A percentile compares a stretch with the other conserved stretches of the same genome.
Evolutionary conservation across 2,113 vertebrate species (phyloP).

Genomic region (Pseudorhombus dupliciocellatus): DNA sequence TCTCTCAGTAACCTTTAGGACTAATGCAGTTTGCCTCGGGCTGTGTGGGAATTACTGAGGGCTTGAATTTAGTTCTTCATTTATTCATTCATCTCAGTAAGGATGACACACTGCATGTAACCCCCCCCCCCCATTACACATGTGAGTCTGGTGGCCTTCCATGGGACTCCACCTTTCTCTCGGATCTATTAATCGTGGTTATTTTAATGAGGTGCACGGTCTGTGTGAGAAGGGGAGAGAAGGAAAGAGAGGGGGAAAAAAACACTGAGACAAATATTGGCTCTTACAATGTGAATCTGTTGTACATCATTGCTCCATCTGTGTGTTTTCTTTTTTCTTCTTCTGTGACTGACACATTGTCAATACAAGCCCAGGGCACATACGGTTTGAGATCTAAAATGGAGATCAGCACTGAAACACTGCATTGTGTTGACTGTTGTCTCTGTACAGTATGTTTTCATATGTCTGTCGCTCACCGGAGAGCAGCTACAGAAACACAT

Average conservation of each 20-base stretch:
- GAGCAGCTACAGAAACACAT: too few species aligned
- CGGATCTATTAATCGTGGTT: constrained; percentile 71
- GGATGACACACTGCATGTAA: constrained; percentile 37
- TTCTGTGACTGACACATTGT: background rate
- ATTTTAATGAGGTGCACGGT: constrained; percentile 51
- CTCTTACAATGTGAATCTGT: constrained; percentile 12
- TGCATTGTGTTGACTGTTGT: background rate
- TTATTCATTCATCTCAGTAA: constrained; percentile 57
- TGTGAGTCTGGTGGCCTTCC: constrained; percentile 50
- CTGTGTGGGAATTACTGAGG: constrained; percentile 43
- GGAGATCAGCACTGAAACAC: background rate
- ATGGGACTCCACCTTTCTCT: constrained; percentile 46
- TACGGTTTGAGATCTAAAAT: constrained; percentile 1
- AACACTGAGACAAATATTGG: constrained; percentile 24
- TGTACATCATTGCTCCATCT: constrained; percentile 28
- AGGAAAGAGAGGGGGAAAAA: background rate
- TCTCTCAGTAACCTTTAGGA: constrained; percentile 50
- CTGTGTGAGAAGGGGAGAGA: background rate
- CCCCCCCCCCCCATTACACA: constrained; percentile 54
- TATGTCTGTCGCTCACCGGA: too few species aligned
- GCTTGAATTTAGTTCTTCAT: constrained; percentile 29
- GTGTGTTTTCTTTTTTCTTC: constrained; percentile 1
- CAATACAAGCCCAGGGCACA: background rate
- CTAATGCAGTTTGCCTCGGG: constrained; percentile 40
- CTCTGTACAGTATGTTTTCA: too few species aligned